These are phyloP conservation scores for Lordiphosa clarofinis DNA, from an alignment of 1,140 invertebrate species.

Conservation along the genomic window DNA sequence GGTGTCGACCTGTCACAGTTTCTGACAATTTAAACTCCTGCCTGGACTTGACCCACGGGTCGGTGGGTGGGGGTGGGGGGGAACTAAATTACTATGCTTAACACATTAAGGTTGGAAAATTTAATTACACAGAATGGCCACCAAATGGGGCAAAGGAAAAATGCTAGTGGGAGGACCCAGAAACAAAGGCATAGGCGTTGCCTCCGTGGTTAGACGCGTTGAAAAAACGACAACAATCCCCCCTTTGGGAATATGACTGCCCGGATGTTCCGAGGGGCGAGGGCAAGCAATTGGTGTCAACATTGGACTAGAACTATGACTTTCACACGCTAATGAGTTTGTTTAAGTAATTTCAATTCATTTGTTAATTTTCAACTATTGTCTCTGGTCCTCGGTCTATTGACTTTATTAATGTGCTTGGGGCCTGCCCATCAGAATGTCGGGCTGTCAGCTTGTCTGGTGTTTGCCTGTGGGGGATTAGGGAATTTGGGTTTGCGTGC, in stretches of 20 bases:
- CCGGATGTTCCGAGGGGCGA: background rate
- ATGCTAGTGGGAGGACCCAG: conserved; percentile 20
- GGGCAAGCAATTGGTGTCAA: conserved; percentile 48
- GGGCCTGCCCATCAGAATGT: conserved; percentile 30
- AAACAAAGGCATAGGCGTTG: conserved; percentile 48
- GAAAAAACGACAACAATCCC: conserved; percentile 1
- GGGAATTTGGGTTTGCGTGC: conserved; percentile 45
- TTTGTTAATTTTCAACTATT: conserved; percentile 77
- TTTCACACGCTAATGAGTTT: conserved; percentile 72
- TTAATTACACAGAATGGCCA: conserved; percentile 61
- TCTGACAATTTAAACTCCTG: conserved; percentile 55
- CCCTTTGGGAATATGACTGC: conserved; percentile 27
- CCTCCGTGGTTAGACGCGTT: conserved; percentile 29
- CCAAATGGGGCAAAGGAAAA: conserved; percentile 3
- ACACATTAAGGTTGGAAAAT: conserved; percentile 72
- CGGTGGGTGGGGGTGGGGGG: background rate
- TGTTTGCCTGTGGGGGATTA: conserved; percentile 23
- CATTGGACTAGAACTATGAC: conserved; percentile 40
- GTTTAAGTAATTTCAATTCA: conserved; percentile 77
- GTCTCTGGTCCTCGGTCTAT: conserved; percentile 44
- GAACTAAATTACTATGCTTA: conserved; percentile 67
- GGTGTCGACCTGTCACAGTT: conserved; percentile 49
- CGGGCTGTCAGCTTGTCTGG: conserved; percentile 22
- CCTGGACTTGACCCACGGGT: conserved; percentile 26
- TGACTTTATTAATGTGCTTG: conserved; percentile 62